phyloP scores from a whole-genome alignment of 2,797 vertebrate genomes.

The Urophycis tenuis region DNA sequence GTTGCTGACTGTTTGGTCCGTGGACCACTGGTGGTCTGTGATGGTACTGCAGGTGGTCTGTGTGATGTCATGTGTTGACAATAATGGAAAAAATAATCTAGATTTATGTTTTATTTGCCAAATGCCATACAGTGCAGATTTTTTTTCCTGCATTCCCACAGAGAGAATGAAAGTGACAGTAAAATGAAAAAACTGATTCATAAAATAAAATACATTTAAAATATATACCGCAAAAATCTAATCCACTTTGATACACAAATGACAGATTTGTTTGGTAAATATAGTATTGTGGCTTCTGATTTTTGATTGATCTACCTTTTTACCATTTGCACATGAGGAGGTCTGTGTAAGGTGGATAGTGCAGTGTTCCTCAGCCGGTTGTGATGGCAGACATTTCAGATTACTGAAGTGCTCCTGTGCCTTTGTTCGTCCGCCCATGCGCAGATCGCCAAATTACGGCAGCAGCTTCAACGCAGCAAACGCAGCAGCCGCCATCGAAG shows the following conservation, averaged over 20 bases:
- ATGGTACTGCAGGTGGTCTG: not conserved
- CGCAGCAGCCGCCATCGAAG: constrained; percentile 96
- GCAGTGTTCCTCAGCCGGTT: too few species aligned
- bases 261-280: too few species aligned
- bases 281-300: too few species aligned
- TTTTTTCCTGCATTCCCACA: not conserved
- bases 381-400: too few species aligned
- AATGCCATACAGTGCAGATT: too few species aligned
- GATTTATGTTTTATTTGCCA: not conserved
- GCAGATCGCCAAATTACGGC: constrained; percentile 95
- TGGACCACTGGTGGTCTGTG: not conserved
- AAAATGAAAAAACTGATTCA: not conserved
- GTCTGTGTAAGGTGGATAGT: not conserved
- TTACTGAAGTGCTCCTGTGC: not conserved
- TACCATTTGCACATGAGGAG: not conserved
- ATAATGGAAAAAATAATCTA: not conserved
- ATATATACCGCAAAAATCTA: not conserved
- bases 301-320: too few species aligned
- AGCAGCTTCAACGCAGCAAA: constrained; percentile 97
- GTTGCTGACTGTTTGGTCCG: not conserved
- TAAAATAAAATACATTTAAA: not conserved
- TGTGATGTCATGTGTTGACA: not conserved
- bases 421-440: constrained; percentile 15
- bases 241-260: not conserved
- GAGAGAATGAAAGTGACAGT: not conserved